A percentile compares a stretch with the other conserved stretches of the same genome.
phyloP scores from a whole-genome alignment of 2,113 vertebrate genomes.

The Phylloscopus whistleri region DNA sequence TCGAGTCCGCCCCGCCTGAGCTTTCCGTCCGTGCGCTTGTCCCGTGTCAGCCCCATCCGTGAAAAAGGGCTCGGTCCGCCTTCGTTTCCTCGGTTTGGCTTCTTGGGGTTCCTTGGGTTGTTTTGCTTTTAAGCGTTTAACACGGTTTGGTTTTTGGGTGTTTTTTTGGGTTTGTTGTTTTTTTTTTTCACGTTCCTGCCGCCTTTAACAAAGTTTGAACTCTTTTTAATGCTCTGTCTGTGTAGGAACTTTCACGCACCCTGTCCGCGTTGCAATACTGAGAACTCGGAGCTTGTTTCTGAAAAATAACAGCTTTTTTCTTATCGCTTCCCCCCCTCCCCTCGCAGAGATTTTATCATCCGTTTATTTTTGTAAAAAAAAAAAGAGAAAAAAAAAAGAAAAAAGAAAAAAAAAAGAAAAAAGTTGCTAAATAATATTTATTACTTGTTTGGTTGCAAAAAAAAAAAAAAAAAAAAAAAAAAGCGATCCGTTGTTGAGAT shows the following conservation, averaged over 20 bases:
- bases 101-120: not conserved
- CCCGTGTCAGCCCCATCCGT: conserved; percentile 23
- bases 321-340: conserved; percentile 46
- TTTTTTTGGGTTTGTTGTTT: not conserved
- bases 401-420: conserved; percentile 25
- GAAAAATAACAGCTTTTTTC: conserved; percentile 49
- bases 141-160: not conserved
- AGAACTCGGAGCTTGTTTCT: conserved; percentile 35
- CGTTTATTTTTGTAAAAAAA: conserved; percentile 96
- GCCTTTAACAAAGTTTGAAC: conserved; percentile 51
- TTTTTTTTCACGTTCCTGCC: conserved; percentile 4
- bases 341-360: conserved; percentile 80
- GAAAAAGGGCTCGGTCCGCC: not conserved
- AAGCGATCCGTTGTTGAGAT: conserved; percentile 75
- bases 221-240: conserved; percentile 31
- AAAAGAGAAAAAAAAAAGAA: not conserved
- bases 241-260: conserved; percentile 13
- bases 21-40: conserved; percentile 56
- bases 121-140: conserved; percentile 4
- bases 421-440: conserved; percentile 94
- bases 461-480: conserved; percentile 35
- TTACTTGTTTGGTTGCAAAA: conserved; percentile 86
- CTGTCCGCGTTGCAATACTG: conserved; percentile 28
- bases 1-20: conserved; percentile 32
- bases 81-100: conserved; percentile 1